Percentiles rank a stretch among this genome's conserved stretches.
Evolutionary conservation across 2,797 vertebrate genomes (phyloP).

Genomic region (Karalla daura): DNA sequence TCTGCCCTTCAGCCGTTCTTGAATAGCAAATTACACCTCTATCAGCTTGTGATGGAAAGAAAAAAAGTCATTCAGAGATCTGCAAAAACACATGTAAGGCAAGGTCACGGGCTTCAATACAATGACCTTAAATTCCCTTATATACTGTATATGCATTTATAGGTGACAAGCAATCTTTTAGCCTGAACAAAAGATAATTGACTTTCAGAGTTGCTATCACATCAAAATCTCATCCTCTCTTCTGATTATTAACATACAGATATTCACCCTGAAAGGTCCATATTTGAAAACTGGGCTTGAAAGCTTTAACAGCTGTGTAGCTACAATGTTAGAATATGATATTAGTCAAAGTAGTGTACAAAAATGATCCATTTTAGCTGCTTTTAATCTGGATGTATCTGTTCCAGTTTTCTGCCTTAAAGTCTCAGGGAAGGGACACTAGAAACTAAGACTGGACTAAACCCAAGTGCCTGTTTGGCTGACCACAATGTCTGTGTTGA

Average conservation of each 20-base stretch:
- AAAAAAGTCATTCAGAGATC: slow-evolving; percentile 24
- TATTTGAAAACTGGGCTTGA: not conserved
- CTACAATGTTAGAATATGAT: not conserved
- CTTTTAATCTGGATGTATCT: slow-evolving; percentile 11
- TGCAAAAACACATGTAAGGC: slow-evolving; percentile 24
- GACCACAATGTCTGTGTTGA: slow-evolving; percentile 32
- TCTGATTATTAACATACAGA: not conserved
- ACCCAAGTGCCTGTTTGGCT: slow-evolving; percentile 43
- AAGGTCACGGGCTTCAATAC: slow-evolving; percentile 49
- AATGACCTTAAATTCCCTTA: slow-evolving; percentile 18
- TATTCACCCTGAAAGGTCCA: not conserved
- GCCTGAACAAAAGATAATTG: not conserved
- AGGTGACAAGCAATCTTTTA: not conserved
- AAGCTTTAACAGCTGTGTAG: slow-evolving; percentile 36
- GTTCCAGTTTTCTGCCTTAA: not conserved
- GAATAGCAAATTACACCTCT: slow-evolving; percentile 51
- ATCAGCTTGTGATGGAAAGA: slow-evolving; percentile 34
- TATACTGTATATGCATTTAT: not conserved
- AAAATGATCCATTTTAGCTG: not conserved
- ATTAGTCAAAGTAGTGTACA: not conserved
- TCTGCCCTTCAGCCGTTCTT: slow-evolving; percentile 62
- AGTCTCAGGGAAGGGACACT: slow-evolving; percentile 18
- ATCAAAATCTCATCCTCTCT: not conserved
- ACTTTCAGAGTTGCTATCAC: slow-evolving; percentile 11
- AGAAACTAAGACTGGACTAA: too few relatives aligned